Evolutionary conservation across 2,888 invertebrate species (phyloP).

Genomic region (Drosophila kuntzei): DNA sequence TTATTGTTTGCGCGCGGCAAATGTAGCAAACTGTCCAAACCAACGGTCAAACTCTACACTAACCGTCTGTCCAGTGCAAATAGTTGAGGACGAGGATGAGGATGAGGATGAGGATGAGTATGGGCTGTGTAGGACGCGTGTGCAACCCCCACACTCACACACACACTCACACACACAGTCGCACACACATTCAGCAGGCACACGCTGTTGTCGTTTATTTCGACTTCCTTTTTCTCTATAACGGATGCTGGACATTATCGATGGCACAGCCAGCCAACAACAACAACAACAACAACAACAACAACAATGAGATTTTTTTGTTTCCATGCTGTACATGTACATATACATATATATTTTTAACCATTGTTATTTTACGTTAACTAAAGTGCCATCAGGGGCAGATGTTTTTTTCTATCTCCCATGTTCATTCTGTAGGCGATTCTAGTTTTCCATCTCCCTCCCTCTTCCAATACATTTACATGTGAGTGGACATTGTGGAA

Average conservation of each 20-base stretch:
- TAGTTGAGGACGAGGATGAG: constrained; percentile 43
- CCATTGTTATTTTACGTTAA: constrained; percentile 80
- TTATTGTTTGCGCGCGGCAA: constrained; percentile 72
- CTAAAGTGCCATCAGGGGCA: constrained; percentile 84
- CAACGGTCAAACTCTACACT: constrained; percentile 37
- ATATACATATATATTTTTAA: constrained; percentile 68
- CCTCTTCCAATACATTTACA: constrained; percentile 41
- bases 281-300: constrained; percentile 35
- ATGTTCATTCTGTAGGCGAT: constrained; percentile 52
- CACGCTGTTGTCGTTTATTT: constrained; percentile 72
- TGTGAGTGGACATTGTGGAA: constrained; percentile 52
- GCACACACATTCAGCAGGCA: constrained; percentile 46
- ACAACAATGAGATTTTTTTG: constrained; percentile 37
- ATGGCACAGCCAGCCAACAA: constrained; percentile 61
- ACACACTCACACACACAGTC: constrained; percentile 19
- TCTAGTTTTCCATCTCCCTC: constrained; percentile 41
- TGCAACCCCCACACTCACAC: constrained; percentile 68
- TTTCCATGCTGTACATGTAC: constrained; percentile 42
- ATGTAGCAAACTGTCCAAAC: constrained; percentile 74
- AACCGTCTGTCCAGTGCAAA: constrained; percentile 64
- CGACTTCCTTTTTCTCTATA: constrained; percentile 77
- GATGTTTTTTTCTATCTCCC: constrained; percentile 80
- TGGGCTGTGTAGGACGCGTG: constrained; percentile 58
- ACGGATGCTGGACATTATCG: constrained; percentile 82
- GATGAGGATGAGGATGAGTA: not conserved